Conservation (phyloP, 2,797 vertebrate genomes). For the Chelidonichthys spinosus region DNA sequence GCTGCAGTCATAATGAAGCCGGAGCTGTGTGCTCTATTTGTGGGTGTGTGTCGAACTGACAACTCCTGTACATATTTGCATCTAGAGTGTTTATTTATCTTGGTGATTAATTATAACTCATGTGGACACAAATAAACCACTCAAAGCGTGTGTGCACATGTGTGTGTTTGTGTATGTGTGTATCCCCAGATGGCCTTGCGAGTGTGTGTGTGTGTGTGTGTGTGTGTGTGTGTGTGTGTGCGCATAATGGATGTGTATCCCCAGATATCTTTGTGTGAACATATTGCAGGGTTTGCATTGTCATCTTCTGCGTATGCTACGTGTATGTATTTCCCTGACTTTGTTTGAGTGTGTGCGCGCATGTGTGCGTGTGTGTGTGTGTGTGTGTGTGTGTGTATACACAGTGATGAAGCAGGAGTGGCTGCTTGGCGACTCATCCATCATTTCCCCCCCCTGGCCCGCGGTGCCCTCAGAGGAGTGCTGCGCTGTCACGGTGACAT, state of each 20-base stretch:
- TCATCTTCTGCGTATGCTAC: slow-evolving; percentile 42
- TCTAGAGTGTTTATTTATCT: slow-evolving; percentile 59
- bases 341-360: slow-evolving; percentile 11
- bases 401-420: slow-evolving; percentile 68
- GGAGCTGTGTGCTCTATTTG: slow-evolving; percentile 30
- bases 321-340: slow-evolving; percentile 42
- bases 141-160: slow-evolving; percentile 29
- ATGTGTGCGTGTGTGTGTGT: slow-evolving; percentile 1
- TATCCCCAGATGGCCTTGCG: slow-evolving; percentile 54
- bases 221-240: slow-evolving; percentile 26
- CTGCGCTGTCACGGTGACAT: slow-evolving; percentile 78
- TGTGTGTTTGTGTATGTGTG: slow-evolving; percentile 19
- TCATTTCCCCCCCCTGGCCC: slow-evolving; percentile 73
- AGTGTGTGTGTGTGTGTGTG: slow-evolving; percentile 33
- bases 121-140: slow-evolving; percentile 71
- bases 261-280: slow-evolving; percentile 37
- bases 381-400: slow-evolving; percentile 21
- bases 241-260: slow-evolving; percentile 10
- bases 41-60: slow-evolving; percentile 26
- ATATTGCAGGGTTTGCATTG: slow-evolving; percentile 53
- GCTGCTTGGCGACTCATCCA: slow-evolving; percentile 78
- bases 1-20: slow-evolving; percentile 69
- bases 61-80: slow-evolving; percentile 64
- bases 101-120: slow-evolving; percentile 72
- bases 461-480: slow-evolving; percentile 73